phyloP scores from a whole-genome alignment of 2,113 vertebrate genomes.

The Dendropsophus ebraccatus region DNA sequence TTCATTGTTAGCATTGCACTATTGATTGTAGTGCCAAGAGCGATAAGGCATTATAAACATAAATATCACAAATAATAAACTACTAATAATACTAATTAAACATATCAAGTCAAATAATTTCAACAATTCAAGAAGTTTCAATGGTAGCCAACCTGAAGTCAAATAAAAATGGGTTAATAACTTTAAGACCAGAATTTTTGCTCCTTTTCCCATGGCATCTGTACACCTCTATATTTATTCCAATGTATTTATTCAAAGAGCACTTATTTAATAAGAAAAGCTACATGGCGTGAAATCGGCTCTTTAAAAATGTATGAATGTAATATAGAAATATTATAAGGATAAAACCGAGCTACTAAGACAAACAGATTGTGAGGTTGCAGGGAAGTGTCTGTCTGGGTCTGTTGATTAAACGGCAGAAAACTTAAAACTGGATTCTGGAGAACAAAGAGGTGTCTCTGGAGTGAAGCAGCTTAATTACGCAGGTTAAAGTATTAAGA shows the following conservation, averaged over 20 bases:
- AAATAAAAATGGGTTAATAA: not conserved
- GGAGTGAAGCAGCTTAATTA: conserved; percentile 55
- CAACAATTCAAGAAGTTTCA: not conserved
- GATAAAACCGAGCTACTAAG: conserved; percentile 16
- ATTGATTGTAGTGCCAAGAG: no score
- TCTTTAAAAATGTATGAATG: conserved; percentile 48
- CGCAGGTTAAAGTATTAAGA: conserved; percentile 48
- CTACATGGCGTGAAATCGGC: conserved; percentile 27
- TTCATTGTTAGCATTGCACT: no score
- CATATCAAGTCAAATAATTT: no score
- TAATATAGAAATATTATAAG: conserved; percentile 57
- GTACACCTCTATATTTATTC: conserved; percentile 41
- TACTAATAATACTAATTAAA: not conserved
- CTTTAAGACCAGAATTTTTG: not conserved
- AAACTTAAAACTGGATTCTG: conserved; percentile 53
- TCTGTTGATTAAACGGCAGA: conserved; percentile 48
- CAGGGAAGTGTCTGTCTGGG: conserved; percentile 23
- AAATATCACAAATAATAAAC: no score
- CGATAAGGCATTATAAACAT: no score
- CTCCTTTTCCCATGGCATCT: not conserved
- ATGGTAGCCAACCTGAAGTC: not conserved
- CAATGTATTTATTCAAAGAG: conserved; percentile 49
- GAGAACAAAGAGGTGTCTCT: conserved; percentile 53
- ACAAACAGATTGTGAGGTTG: conserved; percentile 31
- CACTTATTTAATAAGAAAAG: conserved; percentile 46